Evolutionary conservation across 2,797 vertebrate species (phyloP), one percentile per base, ranked within the genome.

Genomic region (Scleropages formosus): DNA sequence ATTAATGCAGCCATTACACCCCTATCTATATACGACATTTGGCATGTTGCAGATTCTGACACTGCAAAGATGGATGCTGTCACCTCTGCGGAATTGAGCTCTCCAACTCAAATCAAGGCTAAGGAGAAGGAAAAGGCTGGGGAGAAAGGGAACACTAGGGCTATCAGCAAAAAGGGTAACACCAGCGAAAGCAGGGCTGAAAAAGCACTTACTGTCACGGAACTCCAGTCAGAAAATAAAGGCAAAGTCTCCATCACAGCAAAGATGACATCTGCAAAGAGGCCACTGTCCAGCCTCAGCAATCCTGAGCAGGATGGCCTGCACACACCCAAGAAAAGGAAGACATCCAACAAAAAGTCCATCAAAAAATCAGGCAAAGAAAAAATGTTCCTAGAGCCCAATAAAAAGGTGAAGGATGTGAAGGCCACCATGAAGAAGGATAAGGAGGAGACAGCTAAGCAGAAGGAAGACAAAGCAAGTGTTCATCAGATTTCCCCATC

Each of bases 51-150:
- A 92, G 92, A 90, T 27, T 79, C 72, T 0, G 90, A 92, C 78
- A 10, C 88, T 3, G 82, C 68, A 76, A 92, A 90, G 82, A 89
- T 93, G 81, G 89, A 91, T 31, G 79, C 70, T 76, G 82, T 91
- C 53, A 79, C 85, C 8, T 75, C 86, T 8, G 81, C 90, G 53
- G 79, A 79, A 61, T 60, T 81, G 0, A 73, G 78, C 16, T 0
- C 70, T 0, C 73, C 79, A 0, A 51, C 73, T 8, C 51, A 39
- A 0, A 22, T 6, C 1, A 72, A 8, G 0, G 18, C 58, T 15
- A 80, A 82, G 62, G 31, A 20, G 16, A 67, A n/a, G 15, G 73
- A n/a, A 3, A 70, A 31, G 24, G 74, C 39, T 51, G 61, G 63
- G 26, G 63, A 60, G 61, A 80, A 76, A 22, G 31, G 39, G 0